phyloP scores from a whole-genome alignment of 2,113 vertebrate species.

The Strix uralensis region DNA sequence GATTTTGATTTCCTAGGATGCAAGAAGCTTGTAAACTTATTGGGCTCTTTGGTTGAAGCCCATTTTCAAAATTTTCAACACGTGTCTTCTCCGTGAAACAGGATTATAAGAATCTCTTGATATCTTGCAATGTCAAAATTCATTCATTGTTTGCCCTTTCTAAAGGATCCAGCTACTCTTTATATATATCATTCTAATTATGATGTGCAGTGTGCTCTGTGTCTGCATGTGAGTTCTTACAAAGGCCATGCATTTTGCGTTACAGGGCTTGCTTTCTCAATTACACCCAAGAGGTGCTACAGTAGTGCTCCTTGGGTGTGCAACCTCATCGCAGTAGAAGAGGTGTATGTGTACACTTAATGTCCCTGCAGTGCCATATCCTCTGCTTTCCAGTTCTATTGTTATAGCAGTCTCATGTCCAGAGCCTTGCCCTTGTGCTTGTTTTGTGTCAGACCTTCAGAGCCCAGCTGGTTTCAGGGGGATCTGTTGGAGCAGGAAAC shows the following conservation, averaged over 20 bases:
- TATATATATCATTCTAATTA: neutral
- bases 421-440: neutral
- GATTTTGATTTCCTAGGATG: neutral
- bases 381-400: neutral
- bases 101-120: neutral
- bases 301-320: neutral
- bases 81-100: neutral
- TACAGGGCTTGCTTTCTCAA: neutral
- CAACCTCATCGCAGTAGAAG: neutral
- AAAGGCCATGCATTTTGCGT: neutral
- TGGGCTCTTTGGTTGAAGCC: neutral
- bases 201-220: neutral
- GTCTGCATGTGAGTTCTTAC: neutral
- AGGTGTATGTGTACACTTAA: neutral
- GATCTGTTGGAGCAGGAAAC: neutral
- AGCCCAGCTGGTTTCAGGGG: neutral
- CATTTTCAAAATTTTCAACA: neutral
- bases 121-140: neutral
- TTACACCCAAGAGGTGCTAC: neutral
- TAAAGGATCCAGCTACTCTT: neutral
- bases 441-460: neutral
- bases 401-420: neutral
- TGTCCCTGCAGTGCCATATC: neutral
- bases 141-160: neutral
- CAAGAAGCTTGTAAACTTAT: neutral